Evolutionary conservation across 1,140 invertebrate species (phyloP).

Genomic region (Anagrus nilaparvatae): DNA sequence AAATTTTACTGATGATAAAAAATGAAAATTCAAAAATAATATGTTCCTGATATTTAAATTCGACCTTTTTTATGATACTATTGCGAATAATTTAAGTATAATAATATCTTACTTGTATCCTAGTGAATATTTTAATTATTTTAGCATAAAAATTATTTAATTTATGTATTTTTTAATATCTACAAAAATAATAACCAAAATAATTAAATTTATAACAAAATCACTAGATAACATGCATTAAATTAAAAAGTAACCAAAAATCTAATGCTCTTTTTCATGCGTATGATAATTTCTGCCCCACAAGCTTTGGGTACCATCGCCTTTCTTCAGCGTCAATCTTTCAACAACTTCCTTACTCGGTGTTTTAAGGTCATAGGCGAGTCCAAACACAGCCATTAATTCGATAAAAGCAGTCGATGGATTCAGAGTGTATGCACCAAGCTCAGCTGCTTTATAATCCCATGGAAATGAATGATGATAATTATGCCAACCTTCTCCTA

Average conservation of each 20-base stretch:
- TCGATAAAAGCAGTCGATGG: conserved; percentile 51
- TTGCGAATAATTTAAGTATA: too few species aligned
- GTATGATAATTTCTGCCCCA: conserved; percentile 22
- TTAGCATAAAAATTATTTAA: neutral
- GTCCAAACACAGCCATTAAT: conserved; percentile 45
- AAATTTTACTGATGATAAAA: too few species aligned
- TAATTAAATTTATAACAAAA: neutral
- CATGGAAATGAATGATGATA: conserved; percentile 64
- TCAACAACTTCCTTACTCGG: conserved; percentile 25
- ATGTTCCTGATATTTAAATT: too few species aligned
- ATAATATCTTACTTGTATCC: neutral
- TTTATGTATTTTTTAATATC: neutral
- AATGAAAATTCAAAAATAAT: too few species aligned
- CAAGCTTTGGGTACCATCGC: conserved; percentile 28
- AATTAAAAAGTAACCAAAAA: neutral
- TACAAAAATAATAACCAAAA: neutral
- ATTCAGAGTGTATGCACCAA: conserved; percentile 45
- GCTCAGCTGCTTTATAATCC: conserved; percentile 49
- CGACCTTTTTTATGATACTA: too few species aligned
- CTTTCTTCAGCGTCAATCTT: conserved; percentile 22
- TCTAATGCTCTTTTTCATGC: neutral
- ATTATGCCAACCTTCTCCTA: conserved; percentile 55
- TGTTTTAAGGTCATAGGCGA: conserved; percentile 46
- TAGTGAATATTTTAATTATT: neutral
- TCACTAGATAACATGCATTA: neutral